Percentiles rank a stretch among this genome's conserved stretches.
phyloP scores from a whole-genome alignment of 2,888 invertebrate species.

The Agrilus mali region DNA sequence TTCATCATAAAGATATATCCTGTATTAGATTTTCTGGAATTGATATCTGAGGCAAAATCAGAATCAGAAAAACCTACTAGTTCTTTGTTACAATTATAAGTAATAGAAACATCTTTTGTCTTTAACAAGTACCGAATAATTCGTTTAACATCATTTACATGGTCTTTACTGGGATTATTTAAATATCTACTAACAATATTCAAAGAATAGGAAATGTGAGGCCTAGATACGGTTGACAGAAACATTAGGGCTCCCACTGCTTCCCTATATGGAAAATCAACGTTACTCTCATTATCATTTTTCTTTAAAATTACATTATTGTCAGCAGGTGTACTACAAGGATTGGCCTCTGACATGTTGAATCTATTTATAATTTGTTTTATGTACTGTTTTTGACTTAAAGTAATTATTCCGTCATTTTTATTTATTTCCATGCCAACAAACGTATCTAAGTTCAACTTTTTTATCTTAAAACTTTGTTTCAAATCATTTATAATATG shows the following conservation, averaged over 20 bases:
- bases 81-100: slow-evolving; percentile 8
- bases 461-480: too few species aligned
- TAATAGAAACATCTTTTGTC: slow-evolving; percentile 12
- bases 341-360: slow-evolving; percentile 4
- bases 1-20: slow-evolving; percentile 17
- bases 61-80: slow-evolving; percentile 16
- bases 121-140: slow-evolving; percentile 18
- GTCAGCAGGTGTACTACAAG: slow-evolving; percentile 6
- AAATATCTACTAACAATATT: slow-evolving; percentile 12
- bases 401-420: slow-evolving; percentile 1
- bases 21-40: slow-evolving; percentile 16
- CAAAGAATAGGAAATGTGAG: slow-evolving; percentile 17
- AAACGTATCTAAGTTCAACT: too few species aligned
- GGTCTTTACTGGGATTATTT: slow-evolving; percentile 3
- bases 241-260: slow-evolving; percentile 16
- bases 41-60: slow-evolving; percentile 16
- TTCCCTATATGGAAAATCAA: slow-evolving; percentile 13
- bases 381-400: slow-evolving; percentile 7
- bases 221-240: slow-evolving; percentile 12
- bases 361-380: slow-evolving; percentile 6
- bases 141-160: slow-evolving; percentile 13
- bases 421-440: slow-evolving; percentile 9
- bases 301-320: slow-evolving; percentile 3
- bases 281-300: slow-evolving; percentile 1
- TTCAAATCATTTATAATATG: too few species aligned